A percentile compares a stretch with the other conserved stretches of the same genome.
Evolutionary conservation across 2,797 vertebrate genomes (phyloP).

Genomic region (Cyclura pinguis): DNA sequence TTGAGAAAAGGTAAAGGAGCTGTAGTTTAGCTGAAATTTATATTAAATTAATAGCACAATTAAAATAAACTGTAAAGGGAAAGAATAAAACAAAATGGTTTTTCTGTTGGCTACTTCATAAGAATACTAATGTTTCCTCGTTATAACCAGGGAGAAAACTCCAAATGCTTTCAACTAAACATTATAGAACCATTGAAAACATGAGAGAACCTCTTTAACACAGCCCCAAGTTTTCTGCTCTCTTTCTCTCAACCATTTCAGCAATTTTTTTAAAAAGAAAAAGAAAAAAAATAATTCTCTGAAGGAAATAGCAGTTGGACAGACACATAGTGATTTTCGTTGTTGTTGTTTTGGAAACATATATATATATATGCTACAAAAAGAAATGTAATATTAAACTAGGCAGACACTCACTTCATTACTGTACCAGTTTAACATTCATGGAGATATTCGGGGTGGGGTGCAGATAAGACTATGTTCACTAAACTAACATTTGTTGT

Average conservation of each 20-base stretch:
- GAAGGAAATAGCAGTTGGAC: conserved; percentile 53
- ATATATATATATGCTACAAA: conserved; percentile 48
- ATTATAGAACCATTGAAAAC: conserved; percentile 61
- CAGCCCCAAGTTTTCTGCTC: conserved; percentile 54
- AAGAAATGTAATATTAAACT: conserved; percentile 60
- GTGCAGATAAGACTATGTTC: conserved; percentile 33
- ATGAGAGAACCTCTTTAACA: conserved; percentile 64
- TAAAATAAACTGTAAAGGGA: background rate
- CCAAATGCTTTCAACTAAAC: conserved; percentile 67
- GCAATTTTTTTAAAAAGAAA: conserved; percentile 48
- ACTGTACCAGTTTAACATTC: conserved; percentile 49
- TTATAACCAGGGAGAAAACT: conserved; percentile 49
- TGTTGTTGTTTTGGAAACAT: conserved; percentile 42
- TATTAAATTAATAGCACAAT: conserved; percentile 16
- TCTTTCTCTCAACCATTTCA: conserved; percentile 51
- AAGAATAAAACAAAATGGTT: conserved; percentile 36
- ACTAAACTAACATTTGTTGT: conserved; percentile 27
- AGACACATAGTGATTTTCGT: conserved; percentile 65
- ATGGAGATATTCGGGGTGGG: background rate
- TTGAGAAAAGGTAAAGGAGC: background rate
- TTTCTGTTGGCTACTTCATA: conserved; percentile 52
- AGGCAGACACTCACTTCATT: conserved; percentile 43
- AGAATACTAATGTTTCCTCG: conserved; percentile 35
- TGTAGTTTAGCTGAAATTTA: conserved; percentile 19
- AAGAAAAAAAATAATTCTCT: conserved; percentile 44